These are phyloP conservation scores for Petrophora chlorosata DNA, from an alignment of 2,888 invertebrate genomes.

Conservation along the genomic window DNA sequence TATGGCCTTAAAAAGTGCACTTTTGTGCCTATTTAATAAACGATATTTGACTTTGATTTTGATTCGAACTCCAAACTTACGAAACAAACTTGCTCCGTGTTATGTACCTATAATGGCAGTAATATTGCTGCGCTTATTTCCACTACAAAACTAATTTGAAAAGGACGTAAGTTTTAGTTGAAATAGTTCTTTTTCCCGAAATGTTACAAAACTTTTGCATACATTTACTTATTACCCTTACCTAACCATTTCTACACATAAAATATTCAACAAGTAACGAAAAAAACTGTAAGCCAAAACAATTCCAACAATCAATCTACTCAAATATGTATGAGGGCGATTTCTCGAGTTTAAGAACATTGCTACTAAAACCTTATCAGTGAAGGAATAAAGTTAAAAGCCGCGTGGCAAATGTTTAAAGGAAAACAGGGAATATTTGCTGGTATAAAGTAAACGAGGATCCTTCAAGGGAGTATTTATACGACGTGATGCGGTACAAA, in stretches of 20 bases:
- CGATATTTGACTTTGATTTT: too few relatives aligned
- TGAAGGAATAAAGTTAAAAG: background rate
- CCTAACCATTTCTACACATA: conserved; percentile 16
- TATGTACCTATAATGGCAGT: too few relatives aligned
- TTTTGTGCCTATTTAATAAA: too few relatives aligned
- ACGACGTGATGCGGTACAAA: background rate
- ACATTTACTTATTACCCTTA: too few relatives aligned
- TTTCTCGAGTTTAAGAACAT: background rate
- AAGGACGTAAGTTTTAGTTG: too few relatives aligned
- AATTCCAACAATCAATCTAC: conserved; percentile 33
- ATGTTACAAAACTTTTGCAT: too few relatives aligned
- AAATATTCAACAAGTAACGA: conserved; percentile 36
- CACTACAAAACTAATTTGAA: too few relatives aligned
- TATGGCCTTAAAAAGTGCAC: too few relatives aligned
- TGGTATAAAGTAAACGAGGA: background rate
- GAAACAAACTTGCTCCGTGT: too few relatives aligned
- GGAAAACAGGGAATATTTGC: background rate
- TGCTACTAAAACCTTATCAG: background rate
- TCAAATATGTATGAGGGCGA: conserved; percentile 32
- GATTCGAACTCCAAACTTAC: too few relatives aligned
- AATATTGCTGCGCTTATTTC: too few relatives aligned
- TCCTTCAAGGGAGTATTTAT: conserved; percentile 2
- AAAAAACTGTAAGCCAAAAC: conserved; percentile 29
- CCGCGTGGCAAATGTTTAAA: background rate
- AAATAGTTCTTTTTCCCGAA: too few relatives aligned